phyloP scores from a whole-genome alignment of 2,888 invertebrate species.

The Nysson spinosus region DNA sequence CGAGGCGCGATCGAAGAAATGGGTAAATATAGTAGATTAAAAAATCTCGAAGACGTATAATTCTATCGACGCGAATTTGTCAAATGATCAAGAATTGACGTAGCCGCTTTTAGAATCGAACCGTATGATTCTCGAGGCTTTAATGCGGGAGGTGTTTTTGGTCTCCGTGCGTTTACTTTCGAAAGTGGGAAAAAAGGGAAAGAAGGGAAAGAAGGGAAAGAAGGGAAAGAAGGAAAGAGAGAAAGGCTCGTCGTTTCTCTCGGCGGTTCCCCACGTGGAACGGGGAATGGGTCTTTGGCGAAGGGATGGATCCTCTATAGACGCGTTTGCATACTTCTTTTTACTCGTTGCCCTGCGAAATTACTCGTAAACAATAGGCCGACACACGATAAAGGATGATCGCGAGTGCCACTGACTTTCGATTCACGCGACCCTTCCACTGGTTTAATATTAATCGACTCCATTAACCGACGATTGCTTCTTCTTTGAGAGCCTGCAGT shows the following conservation, averaged over 20 bases:
- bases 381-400: constrained; percentile 38
- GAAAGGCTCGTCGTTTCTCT: too few relatives aligned
- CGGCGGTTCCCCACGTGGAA: constrained; percentile 1
- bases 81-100: too few relatives aligned
- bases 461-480: background rate
- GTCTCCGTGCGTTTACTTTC: background rate
- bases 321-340: constrained; percentile 31
- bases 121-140: too few relatives aligned
- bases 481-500: too few relatives aligned
- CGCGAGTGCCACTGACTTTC: constrained; percentile 15
- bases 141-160: too few relatives aligned
- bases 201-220: too few relatives aligned
- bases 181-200: constrained; percentile 2
- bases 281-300: background rate
- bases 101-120: too few relatives aligned
- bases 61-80: too few relatives aligned
- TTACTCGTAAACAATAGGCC: constrained; percentile 47
- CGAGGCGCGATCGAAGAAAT: too few relatives aligned
- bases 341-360: constrained; percentile 41
- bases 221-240: too few relatives aligned
- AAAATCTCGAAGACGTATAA: too few relatives aligned
- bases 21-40: too few relatives aligned
- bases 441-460: constrained; percentile 33
- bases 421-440: constrained; percentile 4
- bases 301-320: background rate